phyloP scores from a whole-genome alignment of 2,888 invertebrate species.

The Tetanocera ferruginea region DNA sequence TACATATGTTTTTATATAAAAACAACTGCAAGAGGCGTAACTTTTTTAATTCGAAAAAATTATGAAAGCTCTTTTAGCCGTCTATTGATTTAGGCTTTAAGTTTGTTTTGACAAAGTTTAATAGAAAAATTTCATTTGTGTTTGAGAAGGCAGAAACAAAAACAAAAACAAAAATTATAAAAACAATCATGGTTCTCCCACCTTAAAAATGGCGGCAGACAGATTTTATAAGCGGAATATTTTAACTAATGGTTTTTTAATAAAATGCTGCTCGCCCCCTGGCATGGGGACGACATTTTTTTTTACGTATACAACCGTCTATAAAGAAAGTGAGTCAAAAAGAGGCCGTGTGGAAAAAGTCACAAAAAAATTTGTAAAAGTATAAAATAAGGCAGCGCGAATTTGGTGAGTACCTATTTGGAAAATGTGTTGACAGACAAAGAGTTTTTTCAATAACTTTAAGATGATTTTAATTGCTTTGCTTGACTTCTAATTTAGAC shows the following conservation, averaged over 20 bases:
- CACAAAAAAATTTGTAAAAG: too few species aligned
- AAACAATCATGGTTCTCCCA: background rate
- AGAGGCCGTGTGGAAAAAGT: background rate
- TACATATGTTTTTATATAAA: background rate
- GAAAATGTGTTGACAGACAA: background rate
- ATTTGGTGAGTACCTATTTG: background rate
- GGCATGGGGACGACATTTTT: conserved; percentile 8
- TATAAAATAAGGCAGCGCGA: background rate
- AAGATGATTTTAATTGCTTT: background rate
- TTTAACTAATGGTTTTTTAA: conserved; percentile 34
- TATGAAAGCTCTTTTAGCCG: conserved; percentile 4
- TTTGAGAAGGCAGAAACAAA: background rate
- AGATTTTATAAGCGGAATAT: background rate
- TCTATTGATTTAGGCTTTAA: conserved; percentile 17
- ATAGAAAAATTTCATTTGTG: conserved; percentile 1
- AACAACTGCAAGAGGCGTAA: conserved; percentile 10
- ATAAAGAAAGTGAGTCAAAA: background rate
- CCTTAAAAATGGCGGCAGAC: background rate
- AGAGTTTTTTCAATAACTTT: background rate
- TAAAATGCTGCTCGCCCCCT: conserved; percentile 16
- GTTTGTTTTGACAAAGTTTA: conserved; percentile 21
- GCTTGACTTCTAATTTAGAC: background rate
- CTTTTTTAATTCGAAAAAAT: conserved; percentile 15
- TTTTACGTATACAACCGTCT: background rate
- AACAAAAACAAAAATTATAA: background rate